phyloP scores from a whole-genome alignment of 2,113 vertebrate species.

The Phaethornis superciliosus region DNA sequence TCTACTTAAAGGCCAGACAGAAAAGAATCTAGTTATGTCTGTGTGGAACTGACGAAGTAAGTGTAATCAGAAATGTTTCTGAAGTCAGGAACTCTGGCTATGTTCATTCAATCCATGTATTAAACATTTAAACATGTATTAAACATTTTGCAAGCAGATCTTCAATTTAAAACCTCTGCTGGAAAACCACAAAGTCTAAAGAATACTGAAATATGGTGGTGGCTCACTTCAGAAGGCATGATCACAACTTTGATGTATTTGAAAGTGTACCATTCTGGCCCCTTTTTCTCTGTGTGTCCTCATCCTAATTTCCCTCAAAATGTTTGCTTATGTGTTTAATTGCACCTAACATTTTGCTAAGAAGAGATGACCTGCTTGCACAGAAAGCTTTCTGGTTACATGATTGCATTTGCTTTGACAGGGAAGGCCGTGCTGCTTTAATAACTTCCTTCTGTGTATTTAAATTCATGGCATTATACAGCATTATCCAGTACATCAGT shows the following conservation, averaged over 20 bases:
- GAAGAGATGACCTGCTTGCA: not conserved
- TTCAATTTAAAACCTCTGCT: not conserved
- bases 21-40: not conserved
- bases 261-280: not conserved
- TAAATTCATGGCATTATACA: slow-evolving; percentile 99
- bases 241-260: not conserved
- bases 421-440: slow-evolving; percentile 96
- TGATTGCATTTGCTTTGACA: slow-evolving; percentile 69
- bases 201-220: not conserved
- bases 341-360: not conserved
- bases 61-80: not conserved
- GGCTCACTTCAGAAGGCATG: not conserved
- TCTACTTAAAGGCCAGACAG: not conserved
- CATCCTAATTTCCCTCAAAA: not conserved
- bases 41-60: not conserved
- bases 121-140: too few species aligned
- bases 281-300: not conserved
- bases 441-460: slow-evolving; percentile 99
- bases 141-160: not conserved
- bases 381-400: not conserved
- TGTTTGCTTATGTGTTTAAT: not conserved
- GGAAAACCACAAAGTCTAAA: not conserved
- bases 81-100: not conserved
- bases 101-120: not conserved
- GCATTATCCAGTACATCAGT: slow-evolving; percentile 97